These are phyloP conservation scores for Melanaphis sacchari DNA, from an alignment of 1,140 invertebrate genomes.

Conservation along the genomic window DNA sequence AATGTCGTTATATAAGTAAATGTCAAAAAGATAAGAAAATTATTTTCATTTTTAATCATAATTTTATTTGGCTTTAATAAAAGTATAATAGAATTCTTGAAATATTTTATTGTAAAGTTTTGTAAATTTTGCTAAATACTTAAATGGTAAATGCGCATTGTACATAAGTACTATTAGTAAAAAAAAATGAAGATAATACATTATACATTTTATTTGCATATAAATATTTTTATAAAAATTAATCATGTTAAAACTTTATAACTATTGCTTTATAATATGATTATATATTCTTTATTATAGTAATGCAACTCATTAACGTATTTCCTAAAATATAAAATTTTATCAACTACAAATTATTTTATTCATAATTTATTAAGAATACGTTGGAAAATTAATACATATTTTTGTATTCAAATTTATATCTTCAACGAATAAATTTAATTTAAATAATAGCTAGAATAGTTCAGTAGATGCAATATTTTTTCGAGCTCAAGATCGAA, in stretches of 20 bases:
- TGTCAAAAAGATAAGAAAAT: not conserved
- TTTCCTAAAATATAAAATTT: not conserved
- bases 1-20: not conserved
- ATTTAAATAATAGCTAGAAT: not conserved
- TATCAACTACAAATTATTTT: not conserved
- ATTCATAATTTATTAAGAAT: not conserved
- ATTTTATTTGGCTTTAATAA: not conserved
- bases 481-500: not conserved
- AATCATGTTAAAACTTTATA: not conserved
- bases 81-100: not conserved
- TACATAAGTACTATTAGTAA: not conserved
- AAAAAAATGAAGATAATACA: not conserved
- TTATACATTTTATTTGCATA: not conserved
- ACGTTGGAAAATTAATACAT: not conserved
- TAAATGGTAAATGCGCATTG: not conserved
- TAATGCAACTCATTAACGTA: too few relatives aligned
- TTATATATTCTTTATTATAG: too few relatives aligned
- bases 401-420: not conserved
- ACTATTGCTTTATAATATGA: too few relatives aligned
- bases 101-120: not conserved
- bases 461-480: not conserved
- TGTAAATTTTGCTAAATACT: not conserved
- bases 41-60: not conserved
- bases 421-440: not conserved
- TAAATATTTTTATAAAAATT: not conserved